Percentiles rank a stretch among this genome's conserved stretches.
Conservation (phyloP, 1,140 invertebrate species). For the Copidosoma floridanum region DNA sequence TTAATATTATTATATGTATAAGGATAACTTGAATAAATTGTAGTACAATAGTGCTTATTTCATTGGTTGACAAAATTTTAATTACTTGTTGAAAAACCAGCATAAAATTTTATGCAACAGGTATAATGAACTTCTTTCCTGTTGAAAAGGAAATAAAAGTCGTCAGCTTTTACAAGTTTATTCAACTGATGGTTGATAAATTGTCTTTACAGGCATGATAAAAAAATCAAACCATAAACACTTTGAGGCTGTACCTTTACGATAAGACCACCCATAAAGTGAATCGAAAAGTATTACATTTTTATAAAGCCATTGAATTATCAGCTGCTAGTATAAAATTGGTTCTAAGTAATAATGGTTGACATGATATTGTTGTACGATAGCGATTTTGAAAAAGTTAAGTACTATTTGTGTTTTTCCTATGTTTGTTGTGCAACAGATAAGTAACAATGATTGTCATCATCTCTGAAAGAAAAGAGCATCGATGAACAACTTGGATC, state of each 20-base stretch:
- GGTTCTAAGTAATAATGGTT: not conserved
- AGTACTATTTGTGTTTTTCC: slow-evolving; percentile 15
- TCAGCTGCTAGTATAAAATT: not conserved
- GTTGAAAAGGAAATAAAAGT: not conserved
- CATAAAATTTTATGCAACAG: slow-evolving; percentile 13
- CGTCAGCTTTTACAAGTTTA: not conserved
- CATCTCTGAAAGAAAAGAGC: not conserved
- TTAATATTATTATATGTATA: slow-evolving; percentile 16
- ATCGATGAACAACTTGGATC: not conserved
- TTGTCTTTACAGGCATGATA: slow-evolving; percentile 1
- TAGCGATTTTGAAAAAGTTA: not conserved
- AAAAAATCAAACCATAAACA: no score
- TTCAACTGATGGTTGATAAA: no score
- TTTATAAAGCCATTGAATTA: slow-evolving; percentile 1
- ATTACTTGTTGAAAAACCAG: slow-evolving; percentile 6
- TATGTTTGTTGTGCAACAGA: slow-evolving; percentile 14
- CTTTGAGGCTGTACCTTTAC: slow-evolving; percentile 10
- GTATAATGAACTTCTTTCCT: slow-evolving; percentile 1
- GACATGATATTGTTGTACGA: not conserved
- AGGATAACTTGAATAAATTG: slow-evolving; percentile 12
- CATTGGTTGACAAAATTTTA: slow-evolving; percentile 1
- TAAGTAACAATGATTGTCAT: slow-evolving; percentile 17
- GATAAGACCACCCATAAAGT: slow-evolving; percentile 9
- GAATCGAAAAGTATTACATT: not conserved
- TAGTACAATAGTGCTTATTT: slow-evolving; percentile 9